Conservation (phyloP, 2,113 vertebrate species). For the Thunnus thynnus region DNA sequence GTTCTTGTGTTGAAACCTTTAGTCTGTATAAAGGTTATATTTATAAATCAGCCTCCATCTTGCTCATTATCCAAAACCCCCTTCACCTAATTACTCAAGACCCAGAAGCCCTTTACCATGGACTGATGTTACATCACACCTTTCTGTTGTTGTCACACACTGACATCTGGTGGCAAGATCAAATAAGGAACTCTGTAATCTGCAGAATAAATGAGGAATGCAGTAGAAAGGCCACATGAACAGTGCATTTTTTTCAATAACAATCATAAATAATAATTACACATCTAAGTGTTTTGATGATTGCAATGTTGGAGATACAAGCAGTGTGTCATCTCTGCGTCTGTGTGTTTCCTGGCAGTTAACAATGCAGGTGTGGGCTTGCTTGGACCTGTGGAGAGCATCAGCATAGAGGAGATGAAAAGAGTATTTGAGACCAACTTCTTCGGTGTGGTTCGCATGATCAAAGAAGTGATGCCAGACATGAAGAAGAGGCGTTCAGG, state of each 20-base stretch:
- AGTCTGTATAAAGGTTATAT: slow-evolving; percentile 45
- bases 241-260: too few relatives aligned
- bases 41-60: slow-evolving; percentile 44
- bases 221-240: not conserved
- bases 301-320: not conserved
- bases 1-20: slow-evolving; percentile 29
- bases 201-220: not conserved
- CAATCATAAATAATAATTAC: too few relatives aligned
- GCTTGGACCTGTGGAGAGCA: slow-evolving; percentile 91
- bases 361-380: slow-evolving; percentile 93
- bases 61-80: slow-evolving; percentile 43
- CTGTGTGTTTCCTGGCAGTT: slow-evolving; percentile 80
- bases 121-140: slow-evolving; percentile 58
- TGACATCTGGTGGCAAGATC: slow-evolving; percentile 73
- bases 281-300: too few relatives aligned
- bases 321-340: not conserved
- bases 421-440: slow-evolving; percentile 94
- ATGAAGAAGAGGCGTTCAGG: slow-evolving; percentile 91
- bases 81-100: slow-evolving; percentile 69
- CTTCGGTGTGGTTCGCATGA: slow-evolving; percentile 91
- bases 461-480: slow-evolving; percentile 91
- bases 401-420: slow-evolving; percentile 91
- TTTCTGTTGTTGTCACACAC: slow-evolving; percentile 43
- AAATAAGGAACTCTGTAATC: slow-evolving; percentile 5
- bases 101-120: slow-evolving; percentile 37